Base-by-base conservation (phyloP, 2,888 invertebrate species). In the Erannis defoliaria region DNA sequence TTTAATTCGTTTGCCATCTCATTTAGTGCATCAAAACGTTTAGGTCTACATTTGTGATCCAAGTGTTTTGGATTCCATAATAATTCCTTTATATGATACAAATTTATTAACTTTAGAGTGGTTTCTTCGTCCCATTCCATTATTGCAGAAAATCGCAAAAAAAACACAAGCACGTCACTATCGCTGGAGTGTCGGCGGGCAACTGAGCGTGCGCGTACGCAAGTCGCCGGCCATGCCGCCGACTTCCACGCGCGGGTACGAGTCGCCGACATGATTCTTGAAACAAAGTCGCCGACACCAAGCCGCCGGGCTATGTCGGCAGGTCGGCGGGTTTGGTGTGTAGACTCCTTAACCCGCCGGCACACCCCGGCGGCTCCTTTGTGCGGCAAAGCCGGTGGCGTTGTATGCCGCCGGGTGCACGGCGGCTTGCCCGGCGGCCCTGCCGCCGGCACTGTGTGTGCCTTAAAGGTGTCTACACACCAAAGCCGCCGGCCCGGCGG, bases 51-150 rank as follows among this genome's bases (percentile, higher is more conserved):
- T 56, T 56, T 56, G 35, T 56, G 35, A 42, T 56, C 56, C 21
- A 21, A 33, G 56, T 56, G 48, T 40, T 56, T 56, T 49, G 49
- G 56, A 49, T 56, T 49, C 56, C 56, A 56, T 49, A 56, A 56
- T 56, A 56, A 42, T 49, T 56, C 49, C 35, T 56, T 56, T 42
- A 35, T 33, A 56, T 49, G 56, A 49, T 56, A 56, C 21, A 56
- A 35, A 33, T 56, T 35, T 49, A 56, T 56, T 56, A 56, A 42
- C 23, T 49, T 56, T 42, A 56, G 31, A 42, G 33, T 35, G 31
- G 31, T 56, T 56, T 49, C 56, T 31, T 56, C 56, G 48, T 56
- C 56, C 56, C 56, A 56, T 42, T 56, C 49, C 56, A 56, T 56
- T 48, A 48, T 48, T 55, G 37, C 46, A 55, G 46, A 55, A 55